Evolutionary conservation across 1,140 invertebrate genomes (phyloP), one percentile per base, ranked within the genome.

Genomic region (Drosophila lini): DNA sequence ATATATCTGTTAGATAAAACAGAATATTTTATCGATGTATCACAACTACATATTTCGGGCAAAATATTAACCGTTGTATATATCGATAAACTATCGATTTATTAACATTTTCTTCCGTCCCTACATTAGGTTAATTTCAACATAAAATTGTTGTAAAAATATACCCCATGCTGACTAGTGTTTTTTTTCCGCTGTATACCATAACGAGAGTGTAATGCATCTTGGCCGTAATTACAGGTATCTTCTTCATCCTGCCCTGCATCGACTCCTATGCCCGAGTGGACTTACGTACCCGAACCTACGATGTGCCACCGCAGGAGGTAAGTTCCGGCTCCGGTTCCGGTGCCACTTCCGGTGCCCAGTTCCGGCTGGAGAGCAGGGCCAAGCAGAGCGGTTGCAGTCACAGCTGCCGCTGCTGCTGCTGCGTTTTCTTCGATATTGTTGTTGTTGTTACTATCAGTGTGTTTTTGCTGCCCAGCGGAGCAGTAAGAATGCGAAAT

Each of bases 251-350:
- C 38, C 93, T 98, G 56, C 98, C 98, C 1, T 99, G 98, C 93
- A 97, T 99, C 81, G 98, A 99, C 91, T 96, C 95, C 22, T 98
- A 98, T 86, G 96, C 97, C 15, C 96, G 97, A 48, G 97, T 98
- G 8, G 98, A 99, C 92, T 93, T 99, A 48, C 95, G 98, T 74
- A 97, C 97, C 8, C 94, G 97, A 64, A 98, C 97, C 1, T 98
- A 98, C 90, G 98, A 98, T 90, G 97, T 99, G 32, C 98, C 98
- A 40, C 97, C 98, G 10, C 98, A 98, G 94, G 98, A 98, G 94
- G 97, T 98, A 94, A 91, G 90, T 86, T 48, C 64, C 52, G 50
- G 47, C 44, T 16, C 52, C 68, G 59, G 68, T 48, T 48, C 71
- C 48, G 50, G 55, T 76, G 74, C 36, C 15, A 59, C 32, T 44